Evolutionary conservation across 1,140 invertebrate genomes (phyloP).

Genomic region (Drosophila subobscura): DNA sequence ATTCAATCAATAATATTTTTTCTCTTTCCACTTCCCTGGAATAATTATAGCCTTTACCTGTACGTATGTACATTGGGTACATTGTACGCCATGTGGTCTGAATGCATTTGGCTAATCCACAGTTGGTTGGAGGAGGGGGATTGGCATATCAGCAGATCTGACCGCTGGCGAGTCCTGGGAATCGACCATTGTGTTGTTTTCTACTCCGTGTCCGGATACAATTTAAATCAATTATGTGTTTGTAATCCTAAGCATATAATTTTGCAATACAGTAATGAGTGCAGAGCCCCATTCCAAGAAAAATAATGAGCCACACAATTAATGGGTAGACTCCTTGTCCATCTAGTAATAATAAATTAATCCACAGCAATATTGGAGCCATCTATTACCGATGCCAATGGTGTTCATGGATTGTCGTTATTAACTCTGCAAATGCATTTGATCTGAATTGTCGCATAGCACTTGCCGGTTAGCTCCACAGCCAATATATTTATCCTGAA

Average conservation of each 20-base stretch:
- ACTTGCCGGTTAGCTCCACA: background rate
- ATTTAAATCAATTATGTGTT: constrained; percentile 76
- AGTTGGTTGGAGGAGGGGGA: constrained; percentile 11
- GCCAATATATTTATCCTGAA: constrained; percentile 15
- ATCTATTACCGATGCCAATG: constrained; percentile 3
- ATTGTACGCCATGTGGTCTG: constrained; percentile 42
- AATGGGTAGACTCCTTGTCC: constrained; percentile 16
- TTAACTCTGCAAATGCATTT: constrained; percentile 33
- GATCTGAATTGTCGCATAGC: constrained; percentile 31
- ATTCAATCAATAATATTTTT: constrained; percentile 63
- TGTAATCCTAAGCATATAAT: constrained; percentile 43
- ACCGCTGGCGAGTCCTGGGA: constrained; percentile 28
- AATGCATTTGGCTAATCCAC: constrained; percentile 61
- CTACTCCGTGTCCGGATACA: constrained; percentile 37
- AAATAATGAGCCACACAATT: constrained; percentile 45
- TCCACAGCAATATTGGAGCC: constrained; percentile 1
- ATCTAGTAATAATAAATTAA: constrained; percentile 13
- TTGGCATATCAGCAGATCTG: constrained; percentile 38
- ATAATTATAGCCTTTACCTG: constrained; percentile 62
- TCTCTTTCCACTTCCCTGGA: constrained; percentile 10
- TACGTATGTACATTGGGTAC: constrained; percentile 44
- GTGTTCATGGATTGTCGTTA: background rate
- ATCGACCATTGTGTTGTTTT: constrained; percentile 29
- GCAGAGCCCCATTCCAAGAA: background rate
- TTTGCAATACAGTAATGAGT: constrained; percentile 24